A percentile compares a stretch with the other conserved stretches of the same genome.
Evolutionary conservation across 2,888 invertebrate species (phyloP).

Genomic region (Ischnura elegans): DNA sequence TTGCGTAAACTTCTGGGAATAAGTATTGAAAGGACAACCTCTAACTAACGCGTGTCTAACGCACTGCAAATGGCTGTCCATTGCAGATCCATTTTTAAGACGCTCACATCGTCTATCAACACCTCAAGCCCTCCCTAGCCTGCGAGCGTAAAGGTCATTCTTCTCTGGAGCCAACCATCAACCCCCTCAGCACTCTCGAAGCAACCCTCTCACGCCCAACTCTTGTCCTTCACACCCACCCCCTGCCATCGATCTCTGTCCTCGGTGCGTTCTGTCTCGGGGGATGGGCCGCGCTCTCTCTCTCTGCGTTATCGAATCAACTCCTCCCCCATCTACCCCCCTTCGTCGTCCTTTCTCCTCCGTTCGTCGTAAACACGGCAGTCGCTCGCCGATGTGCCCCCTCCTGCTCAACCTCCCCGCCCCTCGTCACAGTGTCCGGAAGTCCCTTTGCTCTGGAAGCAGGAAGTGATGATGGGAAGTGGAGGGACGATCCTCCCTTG

Average conservation of each 20-base stretch:
- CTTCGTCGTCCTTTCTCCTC: background rate
- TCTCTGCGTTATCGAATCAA: constrained; percentile 39
- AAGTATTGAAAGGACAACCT: background rate
- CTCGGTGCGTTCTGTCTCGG: constrained; percentile 34
- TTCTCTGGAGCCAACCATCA: background rate
- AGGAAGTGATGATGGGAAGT: no score
- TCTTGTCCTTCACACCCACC: background rate
- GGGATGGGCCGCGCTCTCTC: constrained; percentile 30
- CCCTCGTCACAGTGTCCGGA: no score
- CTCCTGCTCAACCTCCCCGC: background rate
- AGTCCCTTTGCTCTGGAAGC: no score
- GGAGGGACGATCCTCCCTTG: no score
- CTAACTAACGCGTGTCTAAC: background rate
- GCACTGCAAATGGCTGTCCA: background rate
- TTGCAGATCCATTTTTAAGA: background rate
- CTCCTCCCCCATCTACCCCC: background rate
- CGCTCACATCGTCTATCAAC: background rate
- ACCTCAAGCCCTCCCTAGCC: background rate
- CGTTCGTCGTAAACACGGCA: background rate
- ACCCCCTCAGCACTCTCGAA: background rate
- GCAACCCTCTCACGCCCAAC: background rate
- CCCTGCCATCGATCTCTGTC: constrained; percentile 45
- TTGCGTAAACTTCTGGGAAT: background rate
- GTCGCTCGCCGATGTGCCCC: background rate
- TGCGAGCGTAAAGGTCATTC: background rate